A percentile compares a stretch with the other conserved stretches of the same genome.
Conservation (phyloP, 2,113 vertebrate genomes). For the Gorsachius goisagi region DNA sequence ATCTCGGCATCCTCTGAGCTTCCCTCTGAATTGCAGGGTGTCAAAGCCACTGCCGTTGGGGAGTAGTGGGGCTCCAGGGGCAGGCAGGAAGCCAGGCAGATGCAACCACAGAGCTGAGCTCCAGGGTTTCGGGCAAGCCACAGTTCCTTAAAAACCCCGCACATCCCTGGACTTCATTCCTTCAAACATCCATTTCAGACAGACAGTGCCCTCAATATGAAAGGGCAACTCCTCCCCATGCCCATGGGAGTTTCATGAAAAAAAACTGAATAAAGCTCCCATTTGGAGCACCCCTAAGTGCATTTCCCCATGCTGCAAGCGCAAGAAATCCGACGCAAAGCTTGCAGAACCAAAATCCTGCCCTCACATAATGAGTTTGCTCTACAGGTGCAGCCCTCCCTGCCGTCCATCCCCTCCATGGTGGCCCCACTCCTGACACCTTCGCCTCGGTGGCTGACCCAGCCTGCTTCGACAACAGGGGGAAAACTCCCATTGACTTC, state of each 20-base stretch:
- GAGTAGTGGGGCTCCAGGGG: background rate
- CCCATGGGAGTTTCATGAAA: background rate
- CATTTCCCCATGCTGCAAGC: background rate
- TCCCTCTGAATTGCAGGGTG: constrained; percentile 20
- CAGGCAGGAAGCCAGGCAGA: background rate
- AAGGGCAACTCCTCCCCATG: background rate
- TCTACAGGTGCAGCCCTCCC: background rate
- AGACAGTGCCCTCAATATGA: background rate
- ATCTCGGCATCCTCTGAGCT: constrained; percentile 40
- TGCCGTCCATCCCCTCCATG: background rate
- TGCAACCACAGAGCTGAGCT: background rate
- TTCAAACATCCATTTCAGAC: background rate
- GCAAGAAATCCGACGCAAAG: fast-evolving
- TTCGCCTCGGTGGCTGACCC: background rate
- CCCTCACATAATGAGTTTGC: background rate
- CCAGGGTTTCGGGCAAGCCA: background rate
- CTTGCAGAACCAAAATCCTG: background rate
- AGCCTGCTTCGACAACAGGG: background rate
- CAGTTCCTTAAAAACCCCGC: fast-evolving
- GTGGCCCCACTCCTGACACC: background rate
- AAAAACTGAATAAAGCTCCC: background rate
- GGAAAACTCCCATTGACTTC: background rate
- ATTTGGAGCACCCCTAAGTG: background rate
- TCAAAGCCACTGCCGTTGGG: background rate
- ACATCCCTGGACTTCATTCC: fast-evolving